Evolutionary conservation across 2,888 invertebrate genomes (phyloP).

Genomic region (Caenorhabditis sinica): DNA sequence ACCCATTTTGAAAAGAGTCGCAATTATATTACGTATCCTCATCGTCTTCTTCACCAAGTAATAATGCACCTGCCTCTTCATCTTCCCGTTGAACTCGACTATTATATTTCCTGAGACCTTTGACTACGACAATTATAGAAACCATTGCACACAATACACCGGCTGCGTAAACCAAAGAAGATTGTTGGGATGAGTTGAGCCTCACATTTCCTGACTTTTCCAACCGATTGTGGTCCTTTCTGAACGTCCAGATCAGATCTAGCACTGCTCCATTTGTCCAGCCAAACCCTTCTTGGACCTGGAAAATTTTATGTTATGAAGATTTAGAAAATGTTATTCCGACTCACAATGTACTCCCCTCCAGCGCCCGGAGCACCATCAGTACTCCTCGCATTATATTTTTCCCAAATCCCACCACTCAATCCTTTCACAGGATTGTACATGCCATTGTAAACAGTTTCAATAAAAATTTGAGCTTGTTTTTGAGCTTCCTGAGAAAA

Average conservation of each 20-base stretch:
- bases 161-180: slow-evolving; percentile 21
- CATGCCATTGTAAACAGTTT: slow-evolving; percentile 74
- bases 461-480: slow-evolving; percentile 71
- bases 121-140: slow-evolving; percentile 12
- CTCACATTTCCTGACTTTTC: not conserved
- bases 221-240: not conserved
- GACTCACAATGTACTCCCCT: slow-evolving; percentile 53
- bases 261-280: slow-evolving; percentile 82
- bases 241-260: slow-evolving; percentile 72
- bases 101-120: slow-evolving; percentile 17
- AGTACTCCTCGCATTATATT: slow-evolving; percentile 51
- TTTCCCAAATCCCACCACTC: slow-evolving; percentile 53
- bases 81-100: not conserved
- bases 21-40: slow-evolving; percentile 20
- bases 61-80: slow-evolving; percentile 7
- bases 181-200: slow-evolving; percentile 10
- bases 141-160: slow-evolving; percentile 37
- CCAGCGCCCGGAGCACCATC: slow-evolving; percentile 51
- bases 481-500: slow-evolving; percentile 64
- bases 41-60: slow-evolving; percentile 18
- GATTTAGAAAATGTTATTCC: not conserved
- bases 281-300: slow-evolving; percentile 79
- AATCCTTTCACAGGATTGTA: slow-evolving; percentile 56
- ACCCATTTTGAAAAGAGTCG: not conserved
- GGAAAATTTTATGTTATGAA: not conserved